Conservation (phyloP, 2,888 invertebrate genomes). For the Rhogogaster chlorosoma region DNA sequence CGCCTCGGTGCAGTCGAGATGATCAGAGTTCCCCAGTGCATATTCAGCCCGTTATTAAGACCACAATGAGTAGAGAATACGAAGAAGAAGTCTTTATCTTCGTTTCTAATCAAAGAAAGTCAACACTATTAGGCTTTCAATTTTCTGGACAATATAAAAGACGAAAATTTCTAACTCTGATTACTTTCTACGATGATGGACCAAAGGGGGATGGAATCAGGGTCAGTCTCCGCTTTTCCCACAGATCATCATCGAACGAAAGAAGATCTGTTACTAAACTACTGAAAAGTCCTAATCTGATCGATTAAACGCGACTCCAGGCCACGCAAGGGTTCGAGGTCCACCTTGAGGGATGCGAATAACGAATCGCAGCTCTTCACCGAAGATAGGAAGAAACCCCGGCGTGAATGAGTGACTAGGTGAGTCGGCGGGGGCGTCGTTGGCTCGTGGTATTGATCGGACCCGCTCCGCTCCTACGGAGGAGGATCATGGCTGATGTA, state of each 20-base stretch:
- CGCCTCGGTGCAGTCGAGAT: conserved; percentile 72
- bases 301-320: neutral
- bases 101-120: neutral
- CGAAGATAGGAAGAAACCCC: conserved; percentile 44
- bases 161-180: neutral
- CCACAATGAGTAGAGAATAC: neutral
- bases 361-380: conserved; percentile 17
- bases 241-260: neutral
- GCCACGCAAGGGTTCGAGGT: neutral
- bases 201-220: neutral
- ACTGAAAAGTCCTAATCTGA: neutral
- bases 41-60: neutral
- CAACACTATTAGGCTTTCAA: neutral
- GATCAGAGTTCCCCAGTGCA: conserved; percentile 59
- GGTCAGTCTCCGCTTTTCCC: too few species aligned
- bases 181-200: neutral
- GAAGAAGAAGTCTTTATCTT: neutral
- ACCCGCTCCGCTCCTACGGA: conserved; percentile 70
- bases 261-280: neutral
- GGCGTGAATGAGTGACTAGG: conserved; percentile 45
- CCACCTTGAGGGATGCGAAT: conserved; percentile 9
- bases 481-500: conserved; percentile 72
- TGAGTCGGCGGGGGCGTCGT: conserved; percentile 67
- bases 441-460: conserved; percentile 72
- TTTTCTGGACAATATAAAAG: neutral